phyloP scores from a whole-genome alignment of 2,888 invertebrate species.

The Eupeodes latifasciatus region DNA sequence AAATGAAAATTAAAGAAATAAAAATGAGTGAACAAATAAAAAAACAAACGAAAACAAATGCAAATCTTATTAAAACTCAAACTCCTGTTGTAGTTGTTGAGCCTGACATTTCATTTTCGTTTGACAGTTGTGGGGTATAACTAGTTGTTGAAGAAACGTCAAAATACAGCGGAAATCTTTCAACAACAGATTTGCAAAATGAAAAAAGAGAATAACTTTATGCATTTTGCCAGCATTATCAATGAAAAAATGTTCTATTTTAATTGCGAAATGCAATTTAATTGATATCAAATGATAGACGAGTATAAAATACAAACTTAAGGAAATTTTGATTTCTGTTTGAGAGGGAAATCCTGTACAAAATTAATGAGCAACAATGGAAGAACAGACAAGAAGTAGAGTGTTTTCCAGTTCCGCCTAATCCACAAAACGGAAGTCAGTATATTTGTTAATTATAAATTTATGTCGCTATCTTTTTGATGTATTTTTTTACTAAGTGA shows the following conservation, averaged over 20 bases:
- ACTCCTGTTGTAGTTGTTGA: conserved; percentile 6
- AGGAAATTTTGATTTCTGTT: not conserved
- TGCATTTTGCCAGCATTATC: conserved; percentile 15
- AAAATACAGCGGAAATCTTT: conserved; percentile 66
- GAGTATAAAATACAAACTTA: not conserved
- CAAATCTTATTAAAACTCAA: conserved; percentile 41
- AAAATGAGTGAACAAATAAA: conserved; percentile 69
- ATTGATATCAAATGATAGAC: not conserved
- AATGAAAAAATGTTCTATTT: not conserved
- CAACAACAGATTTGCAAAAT: conserved; percentile 32
- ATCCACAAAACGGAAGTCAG: conserved; percentile 78
- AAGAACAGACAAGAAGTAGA: conserved; percentile 48
- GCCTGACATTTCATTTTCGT: conserved; percentile 61
- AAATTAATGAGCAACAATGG: conserved; percentile 64
- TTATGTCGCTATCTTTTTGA: conserved; percentile 34
- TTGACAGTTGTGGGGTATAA: conserved; percentile 49
- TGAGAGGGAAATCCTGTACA: conserved; percentile 57
- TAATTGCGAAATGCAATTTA: not conserved
- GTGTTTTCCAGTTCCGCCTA: conserved; percentile 78
- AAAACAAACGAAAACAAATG: conserved; percentile 73
- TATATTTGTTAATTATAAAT: conserved; percentile 77
- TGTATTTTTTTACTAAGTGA: conserved; percentile 24
- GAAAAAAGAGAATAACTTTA: conserved; percentile 5
- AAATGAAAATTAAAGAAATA: conserved; percentile 37
- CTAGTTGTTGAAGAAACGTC: conserved; percentile 32